Evolutionary conservation across 2,888 invertebrate species (phyloP).

Genomic region (Tricholauxania praeusta): DNA sequence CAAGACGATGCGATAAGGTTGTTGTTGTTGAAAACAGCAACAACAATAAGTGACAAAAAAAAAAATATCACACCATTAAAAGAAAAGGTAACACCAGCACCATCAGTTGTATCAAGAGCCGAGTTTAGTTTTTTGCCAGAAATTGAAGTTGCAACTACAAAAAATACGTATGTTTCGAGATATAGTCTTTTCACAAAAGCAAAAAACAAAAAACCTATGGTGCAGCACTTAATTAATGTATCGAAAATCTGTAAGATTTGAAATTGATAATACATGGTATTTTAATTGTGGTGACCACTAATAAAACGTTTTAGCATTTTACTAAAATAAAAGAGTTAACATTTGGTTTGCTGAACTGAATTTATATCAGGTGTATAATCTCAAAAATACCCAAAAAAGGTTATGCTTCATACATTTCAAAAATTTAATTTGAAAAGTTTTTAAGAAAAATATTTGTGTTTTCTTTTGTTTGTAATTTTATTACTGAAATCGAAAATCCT

Average conservation of each 20-base stretch:
- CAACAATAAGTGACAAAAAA: slow-evolving; percentile 12
- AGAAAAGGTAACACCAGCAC: background rate
- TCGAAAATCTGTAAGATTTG: slow-evolving; percentile 27
- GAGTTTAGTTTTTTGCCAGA: too few relatives aligned
- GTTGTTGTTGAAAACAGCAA: background rate
- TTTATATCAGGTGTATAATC: too few relatives aligned
- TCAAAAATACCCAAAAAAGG: too few relatives aligned
- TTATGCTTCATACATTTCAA: too few relatives aligned
- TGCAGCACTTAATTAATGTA: slow-evolving; percentile 29
- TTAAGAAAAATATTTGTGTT: too few relatives aligned
- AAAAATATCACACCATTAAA: slow-evolving; percentile 12
- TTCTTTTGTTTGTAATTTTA: too few relatives aligned
- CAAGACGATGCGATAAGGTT: background rate
- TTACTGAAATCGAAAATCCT: too few relatives aligned
- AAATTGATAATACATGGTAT: slow-evolving; percentile 28
- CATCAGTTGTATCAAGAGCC: background rate
- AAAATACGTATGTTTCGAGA: background rate
- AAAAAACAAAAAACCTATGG: background rate
- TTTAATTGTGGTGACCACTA: slow-evolving; percentile 21
- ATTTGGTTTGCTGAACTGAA: too few relatives aligned
- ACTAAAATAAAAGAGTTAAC: too few relatives aligned
- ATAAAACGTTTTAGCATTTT: too few relatives aligned
- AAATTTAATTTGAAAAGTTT: too few relatives aligned
- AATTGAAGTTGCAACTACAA: background rate
- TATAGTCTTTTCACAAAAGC: background rate